Evolutionary conservation across 2,888 invertebrate genomes (phyloP), one percentile per base, ranked within the genome.

Genomic region (Mythimna lalbum): DNA sequence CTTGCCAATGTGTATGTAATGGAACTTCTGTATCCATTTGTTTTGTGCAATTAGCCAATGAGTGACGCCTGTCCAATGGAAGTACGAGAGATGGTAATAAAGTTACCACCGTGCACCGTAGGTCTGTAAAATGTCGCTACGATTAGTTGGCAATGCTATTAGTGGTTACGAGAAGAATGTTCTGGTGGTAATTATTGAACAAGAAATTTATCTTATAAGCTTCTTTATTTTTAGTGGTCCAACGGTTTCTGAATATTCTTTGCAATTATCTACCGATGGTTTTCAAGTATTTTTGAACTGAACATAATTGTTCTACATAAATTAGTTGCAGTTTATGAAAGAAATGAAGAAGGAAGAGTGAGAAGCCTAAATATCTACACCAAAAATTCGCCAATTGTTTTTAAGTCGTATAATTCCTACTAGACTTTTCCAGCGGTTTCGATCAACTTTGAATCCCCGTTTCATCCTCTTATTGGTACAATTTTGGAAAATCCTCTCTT

Each of bases 81-180:
- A 63, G 81, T 86, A 88, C 86, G 87, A 83, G 82, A 87, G 73
- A 73, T 60, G 67, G 82, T 70, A 84, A 86, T 88, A 88, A 87
- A 88, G 81, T 83, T 74, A 76, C 74, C 73, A 80, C 72, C 71
- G 60, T 67, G 56, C 61, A 61, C 56, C 36, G 65, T 57, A 53
- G 49, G 63, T 63, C 71, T 57, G 62, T 77, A 73, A 76, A 49
- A 73, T 73, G 65, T 55, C 61, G 80, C 77, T 70, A 9, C 27
- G 31, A 47, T 59, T 68, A 39, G 10, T 53, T 23, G 33, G 19
- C 50, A 62, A 56, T 47, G 14, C 7, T 21, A 71, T 70, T 64
- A 61, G 62, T 33, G 64, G 77, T 59, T 52, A 76, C n/a, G 9
- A 53, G 1, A 55, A 39, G 70, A 76, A 70, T 70, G 39, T 59